Base-by-base conservation (phyloP, 2,113 vertebrate species). In the Tringa solitaria region DNA sequence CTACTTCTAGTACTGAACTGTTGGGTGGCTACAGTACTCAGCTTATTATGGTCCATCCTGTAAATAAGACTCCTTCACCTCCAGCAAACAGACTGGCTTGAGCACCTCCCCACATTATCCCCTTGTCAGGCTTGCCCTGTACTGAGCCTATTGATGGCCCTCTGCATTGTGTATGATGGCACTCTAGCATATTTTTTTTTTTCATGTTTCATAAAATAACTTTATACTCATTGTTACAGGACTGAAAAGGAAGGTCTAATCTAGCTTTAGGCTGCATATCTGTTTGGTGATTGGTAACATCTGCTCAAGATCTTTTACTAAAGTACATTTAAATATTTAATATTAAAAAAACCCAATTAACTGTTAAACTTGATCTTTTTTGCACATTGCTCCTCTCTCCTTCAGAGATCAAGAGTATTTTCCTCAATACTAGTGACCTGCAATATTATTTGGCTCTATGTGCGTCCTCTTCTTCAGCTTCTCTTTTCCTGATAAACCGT, bases 381-480 rank as follows among this genome's bases (percentile, higher is more conserved):
- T 61, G 23, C 33, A 28, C 75, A 43, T 43, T 43, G 8, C 5
- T 73, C 18, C 13, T 80, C 21, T 61, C 1, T 54, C 28, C 9
- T 45, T 73, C 26, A 70, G 56, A 61, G 6, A 6, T 70, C 27
- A 57, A 43, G 43, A 35, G 2, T 43, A 43, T 78, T 70, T 81
- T 88, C 12, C 17, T 84, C 4, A 1, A 1, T 23, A 26, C 2
- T 9, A 39, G 9, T 15, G 48, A 16, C 4, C 33, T 82, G 27
- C 14, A 87, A 20, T 16, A 65, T 45, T 93, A 61, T 75, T 69
- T 10, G 84, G 12, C 4, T 65, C 14, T 53, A 64, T 32, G 14
- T 19, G 39, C 1, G 0, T 69, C 4, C 9, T 61, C 0, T 1
- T 53, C 50, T 81, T 79, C 37, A 45, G 6, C 17, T 68, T 87